Evolutionary conservation across 2,797 vertebrate species (phyloP), one percentile per base, ranked within the genome.

Genomic region (Anguilla anguilla): DNA sequence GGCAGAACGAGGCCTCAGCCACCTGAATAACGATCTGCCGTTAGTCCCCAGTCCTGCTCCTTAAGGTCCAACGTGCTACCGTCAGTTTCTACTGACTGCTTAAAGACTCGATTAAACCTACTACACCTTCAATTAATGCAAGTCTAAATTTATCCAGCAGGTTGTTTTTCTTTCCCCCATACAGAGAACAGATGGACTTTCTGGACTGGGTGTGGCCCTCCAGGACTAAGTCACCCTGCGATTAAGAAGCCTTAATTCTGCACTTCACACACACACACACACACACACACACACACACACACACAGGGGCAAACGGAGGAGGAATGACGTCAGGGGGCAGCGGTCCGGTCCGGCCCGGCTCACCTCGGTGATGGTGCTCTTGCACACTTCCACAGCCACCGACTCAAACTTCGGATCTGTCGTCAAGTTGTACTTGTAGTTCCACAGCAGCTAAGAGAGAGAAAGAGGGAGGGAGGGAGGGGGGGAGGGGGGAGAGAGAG

Each of bases 321-420:
- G 25, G n/a, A 53, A 11, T 35, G 39, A 67, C n/a, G 11, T n/a
- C 35, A 77, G 72, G 1, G n/a, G 69, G 69, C 2, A 35, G 13
- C 0, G 53, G 10, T 2, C 1, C 7, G 53, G 9, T 2, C 49
- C 49, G 49, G 10, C 53, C 43, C 2, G 25, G 57, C 96, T 94
- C 90, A 98, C 98, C 95, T 97, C 97, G 6, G 95, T 91, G 90
- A 99, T 97, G 83, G 98, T 98, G 86, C 95, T 96, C 92, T 98
- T 98, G 95, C 98, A 99, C 92, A 99, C 97, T 87, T 99, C 98
- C 89, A 97, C 95, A 4, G 98, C 98, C 69, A 98, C 97, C 0
- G 98, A 97, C 93, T 99, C 98, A 88, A 99, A 99, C 95, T 99
- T 99, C 0, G 98, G 96, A 90, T 99, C 98, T 9, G 96, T 98